Evolutionary conservation across 2,113 vertebrate species (phyloP).

Genomic region (Zapus hudsonius): DNA sequence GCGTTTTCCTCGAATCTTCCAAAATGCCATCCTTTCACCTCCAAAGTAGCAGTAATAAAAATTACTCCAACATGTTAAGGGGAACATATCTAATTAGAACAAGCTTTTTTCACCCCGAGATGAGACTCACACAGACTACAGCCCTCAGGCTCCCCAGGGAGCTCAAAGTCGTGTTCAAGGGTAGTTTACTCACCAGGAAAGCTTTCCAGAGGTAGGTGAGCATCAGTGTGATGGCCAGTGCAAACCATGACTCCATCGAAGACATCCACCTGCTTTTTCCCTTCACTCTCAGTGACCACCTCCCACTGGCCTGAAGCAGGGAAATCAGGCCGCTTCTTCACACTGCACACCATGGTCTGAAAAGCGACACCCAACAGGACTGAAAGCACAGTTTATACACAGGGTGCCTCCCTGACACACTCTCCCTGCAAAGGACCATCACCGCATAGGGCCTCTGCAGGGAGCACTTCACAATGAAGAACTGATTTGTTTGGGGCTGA

Average conservation of each 20-base stretch:
- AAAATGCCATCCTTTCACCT: not conserved
- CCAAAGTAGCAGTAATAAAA: not conserved
- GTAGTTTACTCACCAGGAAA: slow-evolving; percentile 88
- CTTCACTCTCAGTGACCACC: slow-evolving; percentile 84
- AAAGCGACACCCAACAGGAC: not conserved
- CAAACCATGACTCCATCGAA: slow-evolving; percentile 94
- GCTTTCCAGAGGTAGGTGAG: slow-evolving; percentile 85
- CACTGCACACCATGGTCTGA: slow-evolving; percentile 89
- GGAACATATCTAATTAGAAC: not conserved
- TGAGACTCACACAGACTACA: not conserved
- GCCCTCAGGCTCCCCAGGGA: not conserved
- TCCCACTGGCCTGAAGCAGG: slow-evolving; percentile 91
- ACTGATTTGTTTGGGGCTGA: not conserved
- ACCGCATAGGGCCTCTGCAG: not conserved
- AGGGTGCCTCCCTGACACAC: no score
- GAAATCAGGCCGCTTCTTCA: slow-evolving; percentile 89
- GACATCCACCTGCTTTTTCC: slow-evolving; percentile 82
- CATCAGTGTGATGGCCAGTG: slow-evolving; percentile 88
- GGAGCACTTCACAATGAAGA: not conserved
- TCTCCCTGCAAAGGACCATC: not conserved
- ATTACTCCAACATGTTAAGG: not conserved
- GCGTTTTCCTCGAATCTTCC: not conserved
- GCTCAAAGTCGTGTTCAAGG: not conserved
- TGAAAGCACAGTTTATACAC: not conserved
- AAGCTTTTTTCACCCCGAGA: not conserved